Evolutionary conservation across 2,797 vertebrate species (phyloP), one percentile per base, ranked within the genome.

Genomic region (Sparidentex hasta): DNA sequence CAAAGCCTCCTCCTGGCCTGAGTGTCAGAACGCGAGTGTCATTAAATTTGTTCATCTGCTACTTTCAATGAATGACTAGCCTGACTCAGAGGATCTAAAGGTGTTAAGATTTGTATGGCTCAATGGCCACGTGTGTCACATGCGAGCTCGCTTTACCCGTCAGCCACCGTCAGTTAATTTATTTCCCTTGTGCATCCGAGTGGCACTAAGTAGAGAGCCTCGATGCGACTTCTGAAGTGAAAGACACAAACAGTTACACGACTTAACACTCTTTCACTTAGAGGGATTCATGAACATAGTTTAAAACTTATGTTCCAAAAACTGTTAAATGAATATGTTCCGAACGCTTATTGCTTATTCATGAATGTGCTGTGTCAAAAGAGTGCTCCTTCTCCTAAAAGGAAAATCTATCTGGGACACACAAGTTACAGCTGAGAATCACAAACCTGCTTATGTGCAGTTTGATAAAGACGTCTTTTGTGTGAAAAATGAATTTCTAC

Each of bases 331-430:
- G 13, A 76, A 76, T 52, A 41, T 38, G 11, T 68, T 68, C 51
- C 78, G 44, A 83, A 52, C 11, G 16, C 43, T 25, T 18, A 74
- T 74, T 77, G 25, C 29, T 73, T 55, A 64, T 84, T 83, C 65
- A 87, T 81, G 57, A 78, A 46, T 65, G 73, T 44, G 17, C 27
- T 38, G 67, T 56, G 43, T 73, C 43, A 77, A 47, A 81, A 78
- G 44, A 72, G 48, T 21, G 17, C 20, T 23, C 52, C 58, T 50
- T 61, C 71, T 78, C 71, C 46, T 50, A 76, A 17, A 47, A 65
- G 47, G 79, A 67, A 78, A 78, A 76, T 44, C 27, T 72, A 81
- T 83, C 66, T 78, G 67, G 71, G 74, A 76, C 71, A 71, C 47
- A 55, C n/a, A 48, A 76, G 51, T 57, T 71, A 38, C 46, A 67